Percentiles rank a stretch among this genome's conserved stretches.
These are phyloP conservation scores for Sphenopsis melanotis DNA, from an alignment of 2,797 vertebrate species.

Conservation along the genomic window DNA sequence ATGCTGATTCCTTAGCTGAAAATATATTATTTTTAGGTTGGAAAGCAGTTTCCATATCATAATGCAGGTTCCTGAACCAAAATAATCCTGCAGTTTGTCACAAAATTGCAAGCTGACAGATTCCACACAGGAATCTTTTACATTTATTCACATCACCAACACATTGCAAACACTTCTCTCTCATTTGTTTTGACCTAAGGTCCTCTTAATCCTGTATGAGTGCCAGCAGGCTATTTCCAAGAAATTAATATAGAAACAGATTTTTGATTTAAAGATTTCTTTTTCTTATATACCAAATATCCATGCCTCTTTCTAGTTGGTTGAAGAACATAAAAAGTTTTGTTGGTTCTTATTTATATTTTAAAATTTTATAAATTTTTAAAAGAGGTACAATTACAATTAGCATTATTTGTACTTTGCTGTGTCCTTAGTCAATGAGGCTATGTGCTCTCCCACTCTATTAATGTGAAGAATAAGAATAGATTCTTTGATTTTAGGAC, in stretches of 20 bases:
- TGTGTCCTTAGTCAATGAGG: neutral
- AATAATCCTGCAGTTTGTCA: neutral
- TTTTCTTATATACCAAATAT: neutral
- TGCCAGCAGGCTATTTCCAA: neutral
- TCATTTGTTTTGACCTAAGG: neutral
- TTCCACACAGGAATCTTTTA: neutral
- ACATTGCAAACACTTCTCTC: neutral
- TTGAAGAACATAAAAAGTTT: neutral
- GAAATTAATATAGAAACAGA: neutral
- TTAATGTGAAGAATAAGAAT: neutral
- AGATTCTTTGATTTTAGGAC: neutral
- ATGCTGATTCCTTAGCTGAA: constrained; percentile 1
- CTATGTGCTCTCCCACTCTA: neutral
- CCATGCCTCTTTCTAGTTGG: neutral
- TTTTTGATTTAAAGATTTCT: neutral
- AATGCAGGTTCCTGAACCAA: neutral
- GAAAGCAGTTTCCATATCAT: neutral
- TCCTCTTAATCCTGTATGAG: neutral
- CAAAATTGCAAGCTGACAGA: constrained; percentile 19
- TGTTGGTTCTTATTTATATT: neutral
- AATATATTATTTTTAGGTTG: neutral
- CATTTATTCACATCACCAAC: neutral
- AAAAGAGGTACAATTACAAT: neutral
- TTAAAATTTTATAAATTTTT: neutral
- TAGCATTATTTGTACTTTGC: neutral